Percentiles rank a stretch among this genome's conserved stretches.
phyloP scores from a whole-genome alignment of 2,113 vertebrate genomes.

The Myrmophylax atrothorax region DNA sequence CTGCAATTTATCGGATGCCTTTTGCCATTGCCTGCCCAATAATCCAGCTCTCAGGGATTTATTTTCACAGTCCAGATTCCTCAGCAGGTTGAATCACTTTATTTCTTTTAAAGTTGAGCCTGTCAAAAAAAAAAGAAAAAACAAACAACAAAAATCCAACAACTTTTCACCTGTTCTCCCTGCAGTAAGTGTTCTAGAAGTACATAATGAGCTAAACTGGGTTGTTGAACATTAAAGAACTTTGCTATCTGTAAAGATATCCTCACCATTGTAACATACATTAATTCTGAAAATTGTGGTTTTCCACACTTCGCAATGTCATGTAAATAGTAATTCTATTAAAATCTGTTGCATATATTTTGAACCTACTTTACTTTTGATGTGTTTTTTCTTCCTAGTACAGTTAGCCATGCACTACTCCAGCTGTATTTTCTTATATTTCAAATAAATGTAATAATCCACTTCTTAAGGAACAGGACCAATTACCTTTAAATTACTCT shows the following conservation, averaged over 20 bases:
- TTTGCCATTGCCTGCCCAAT: conserved; percentile 43
- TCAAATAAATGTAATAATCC: neutral
- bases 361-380: neutral
- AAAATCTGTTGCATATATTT: neutral
- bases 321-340: neutral
- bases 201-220: neutral
- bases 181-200: neutral
- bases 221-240: neutral
- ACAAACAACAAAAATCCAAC: too few species aligned
- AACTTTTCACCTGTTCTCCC: neutral
- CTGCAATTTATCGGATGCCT: conserved; percentile 37
- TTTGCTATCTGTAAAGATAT: neutral
- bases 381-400: neutral
- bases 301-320: neutral
- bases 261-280: neutral
- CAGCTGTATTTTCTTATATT: neutral
- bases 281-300: neutral
- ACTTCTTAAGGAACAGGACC: neutral
- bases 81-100: neutral
- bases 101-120: neutral
- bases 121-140: neutral
- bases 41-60: conserved; percentile 35
- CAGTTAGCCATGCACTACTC: neutral
- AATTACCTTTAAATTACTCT: neutral
- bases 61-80: conserved; percentile 9